Conservation (phyloP, 2,797 vertebrate species). For the Etheostoma perlongum region DNA sequence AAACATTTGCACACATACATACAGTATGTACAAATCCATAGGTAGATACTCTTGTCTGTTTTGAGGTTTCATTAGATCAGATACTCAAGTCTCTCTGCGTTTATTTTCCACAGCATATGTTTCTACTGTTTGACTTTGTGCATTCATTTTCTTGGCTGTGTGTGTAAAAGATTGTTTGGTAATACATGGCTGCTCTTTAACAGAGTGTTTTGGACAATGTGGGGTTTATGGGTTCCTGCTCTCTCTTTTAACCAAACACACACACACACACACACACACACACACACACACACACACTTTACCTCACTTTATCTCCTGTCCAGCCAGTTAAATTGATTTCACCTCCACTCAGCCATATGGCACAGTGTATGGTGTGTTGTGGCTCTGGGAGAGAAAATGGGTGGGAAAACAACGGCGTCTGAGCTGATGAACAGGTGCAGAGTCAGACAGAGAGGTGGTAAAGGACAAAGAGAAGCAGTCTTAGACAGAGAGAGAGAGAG, state of each 20-base stretch:
- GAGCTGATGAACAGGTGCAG: constrained; percentile 6
- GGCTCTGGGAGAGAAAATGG: constrained; percentile 12
- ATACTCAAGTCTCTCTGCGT: neutral
- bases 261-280: neutral
- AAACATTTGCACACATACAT: too few relatives aligned
- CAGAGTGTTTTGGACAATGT: neutral
- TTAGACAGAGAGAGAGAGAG: constrained; percentile 12
- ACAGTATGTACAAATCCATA: neutral
- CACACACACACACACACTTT: constrained; percentile 12
- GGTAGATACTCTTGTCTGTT: neutral
- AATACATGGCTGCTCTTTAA: constrained; percentile 34
- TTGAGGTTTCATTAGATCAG: constrained; percentile 6
- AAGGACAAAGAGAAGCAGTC: constrained; percentile 12
- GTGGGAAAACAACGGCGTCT: neutral
- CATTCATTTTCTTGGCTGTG: neutral
- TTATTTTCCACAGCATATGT: neutral
- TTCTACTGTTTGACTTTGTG: neutral
- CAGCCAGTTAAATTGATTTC: constrained; percentile 37
- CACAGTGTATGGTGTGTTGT: neutral
- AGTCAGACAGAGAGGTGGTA: neutral
- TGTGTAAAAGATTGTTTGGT: constrained; percentile 23
- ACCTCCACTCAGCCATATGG: constrained; percentile 37
- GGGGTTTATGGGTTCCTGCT: constrained; percentile 31
- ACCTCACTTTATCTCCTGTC: neutral
- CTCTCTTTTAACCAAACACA: neutral